Evolutionary conservation across 2,888 invertebrate genomes (phyloP).

Genomic region (Aelia acuminata): DNA sequence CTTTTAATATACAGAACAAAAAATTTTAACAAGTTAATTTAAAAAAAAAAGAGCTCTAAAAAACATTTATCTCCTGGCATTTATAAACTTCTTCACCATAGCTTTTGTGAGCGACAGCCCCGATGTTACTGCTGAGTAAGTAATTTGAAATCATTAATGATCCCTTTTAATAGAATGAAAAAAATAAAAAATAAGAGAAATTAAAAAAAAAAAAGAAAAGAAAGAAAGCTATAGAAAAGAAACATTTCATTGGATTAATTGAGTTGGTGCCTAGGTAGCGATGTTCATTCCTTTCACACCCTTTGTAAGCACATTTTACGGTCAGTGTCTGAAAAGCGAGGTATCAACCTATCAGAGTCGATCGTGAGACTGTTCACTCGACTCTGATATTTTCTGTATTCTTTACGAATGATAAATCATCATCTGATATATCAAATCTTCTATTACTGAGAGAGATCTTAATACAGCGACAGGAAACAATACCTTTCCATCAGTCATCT

Average conservation of each 20-base stretch:
- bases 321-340: not conserved
- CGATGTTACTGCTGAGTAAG: not conserved
- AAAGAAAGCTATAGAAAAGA: not conserved
- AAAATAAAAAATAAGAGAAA: not conserved
- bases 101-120: not conserved
- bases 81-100: not conserved
- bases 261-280: slow-evolving; percentile 21
- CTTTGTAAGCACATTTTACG: slow-evolving; percentile 14
- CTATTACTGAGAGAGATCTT: not conserved
- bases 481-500: too few relatives aligned
- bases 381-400: not conserved
- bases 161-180: not conserved
- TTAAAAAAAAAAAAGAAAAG: not conserved
- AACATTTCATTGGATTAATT: slow-evolving; percentile 28
- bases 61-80: not conserved
- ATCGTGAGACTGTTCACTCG: too few relatives aligned
- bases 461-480: not conserved
- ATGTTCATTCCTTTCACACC: slow-evolving; percentile 20
- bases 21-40: too few relatives aligned
- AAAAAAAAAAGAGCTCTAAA: not conserved
- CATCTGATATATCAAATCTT: not conserved
- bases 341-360: not conserved
- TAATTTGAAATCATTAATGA: not conserved
- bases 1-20: too few relatives aligned
- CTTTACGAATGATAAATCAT: not conserved